A percentile compares a stretch with the other conserved stretches of the same genome.
These are phyloP conservation scores for Flexamia atlantica DNA, from an alignment of 2,888 invertebrate species.

Conservation along the genomic window DNA sequence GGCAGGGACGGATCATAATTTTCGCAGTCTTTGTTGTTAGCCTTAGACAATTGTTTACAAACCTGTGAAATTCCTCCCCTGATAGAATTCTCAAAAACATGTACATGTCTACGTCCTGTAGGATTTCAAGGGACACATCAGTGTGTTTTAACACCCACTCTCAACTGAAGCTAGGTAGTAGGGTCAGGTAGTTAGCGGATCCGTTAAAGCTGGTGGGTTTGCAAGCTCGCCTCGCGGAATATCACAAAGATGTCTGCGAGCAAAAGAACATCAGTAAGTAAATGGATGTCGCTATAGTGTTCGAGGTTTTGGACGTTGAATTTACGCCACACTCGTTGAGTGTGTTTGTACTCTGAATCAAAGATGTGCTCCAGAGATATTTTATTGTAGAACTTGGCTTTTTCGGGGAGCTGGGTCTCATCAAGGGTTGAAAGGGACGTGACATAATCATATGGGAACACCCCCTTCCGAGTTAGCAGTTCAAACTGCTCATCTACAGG, in stretches of 20 bases:
- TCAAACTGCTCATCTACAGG: too few relatives aligned
- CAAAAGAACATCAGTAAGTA: conserved; percentile 73
- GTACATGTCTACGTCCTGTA: conserved; percentile 65
- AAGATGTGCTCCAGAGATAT: conserved; percentile 68
- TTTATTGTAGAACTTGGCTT: conserved; percentile 68
- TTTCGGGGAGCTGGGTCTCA: conserved; percentile 66
- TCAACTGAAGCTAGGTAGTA: conserved; percentile 70
- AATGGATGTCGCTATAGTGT: conserved; percentile 72
- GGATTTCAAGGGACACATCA: conserved; percentile 67
- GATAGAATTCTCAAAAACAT: conserved; percentile 62
- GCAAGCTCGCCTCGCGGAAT: conserved; percentile 70
- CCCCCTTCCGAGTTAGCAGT: too few relatives aligned
- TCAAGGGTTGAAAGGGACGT: background rate
- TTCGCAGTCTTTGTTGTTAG: conserved; percentile 18
- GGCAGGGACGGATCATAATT: conserved; percentile 44
- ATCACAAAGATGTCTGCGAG: conserved; percentile 73
- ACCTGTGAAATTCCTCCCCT: conserved; percentile 54
- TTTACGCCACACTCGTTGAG: conserved; percentile 71
- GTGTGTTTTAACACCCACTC: conserved; percentile 71
- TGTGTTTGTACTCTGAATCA: conserved; percentile 71
- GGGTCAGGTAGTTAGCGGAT: conserved; percentile 70
- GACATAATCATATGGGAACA: too few relatives aligned
- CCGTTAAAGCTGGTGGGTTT: conserved; percentile 71
- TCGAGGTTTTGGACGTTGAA: conserved; percentile 71
- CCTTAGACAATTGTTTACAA: conserved; percentile 36